Evolutionary conservation across 2,113 vertebrate genomes (phyloP).

Genomic region (Percina caprodes): DNA sequence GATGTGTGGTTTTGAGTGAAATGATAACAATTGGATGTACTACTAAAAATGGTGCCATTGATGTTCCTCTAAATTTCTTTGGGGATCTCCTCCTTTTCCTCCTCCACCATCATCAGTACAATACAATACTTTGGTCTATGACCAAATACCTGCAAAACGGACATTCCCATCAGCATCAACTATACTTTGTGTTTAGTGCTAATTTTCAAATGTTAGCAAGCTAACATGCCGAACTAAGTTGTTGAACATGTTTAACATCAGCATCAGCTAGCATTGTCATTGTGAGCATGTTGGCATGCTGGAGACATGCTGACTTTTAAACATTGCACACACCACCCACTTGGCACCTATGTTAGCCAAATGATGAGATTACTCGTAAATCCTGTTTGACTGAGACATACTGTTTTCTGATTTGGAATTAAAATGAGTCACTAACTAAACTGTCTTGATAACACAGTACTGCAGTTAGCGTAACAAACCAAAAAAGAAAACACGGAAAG

Average conservation of each 20-base stretch:
- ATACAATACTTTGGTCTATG: not conserved
- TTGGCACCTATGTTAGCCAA: not conserved
- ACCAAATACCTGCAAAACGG: not conserved
- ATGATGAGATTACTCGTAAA: constrained; percentile 8
- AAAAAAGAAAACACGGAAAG: not conserved
- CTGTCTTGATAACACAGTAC: not conserved
- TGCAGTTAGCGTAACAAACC: not conserved
- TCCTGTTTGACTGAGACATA: constrained; percentile 33
- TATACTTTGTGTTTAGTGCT: too few relatives aligned
- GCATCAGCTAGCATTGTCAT: not conserved
- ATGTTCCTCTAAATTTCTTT: too few relatives aligned
- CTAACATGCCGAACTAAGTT: not conserved
- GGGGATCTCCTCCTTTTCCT: not conserved
- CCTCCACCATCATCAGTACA: not conserved
- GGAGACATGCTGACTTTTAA: not conserved
- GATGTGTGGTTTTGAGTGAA: not conserved
- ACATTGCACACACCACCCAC: not conserved
- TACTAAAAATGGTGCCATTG: too few relatives aligned
- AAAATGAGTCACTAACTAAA: constrained; percentile 5
- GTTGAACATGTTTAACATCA: not conserved
- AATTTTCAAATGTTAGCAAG: not conserved
- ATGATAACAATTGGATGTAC: not conserved
- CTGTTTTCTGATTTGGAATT: not conserved
- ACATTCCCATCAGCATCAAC: not conserved
- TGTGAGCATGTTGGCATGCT: not conserved